These are phyloP conservation scores for Nymphalis io DNA, from an alignment of 1,140 invertebrate genomes.

Conservation along the genomic window DNA sequence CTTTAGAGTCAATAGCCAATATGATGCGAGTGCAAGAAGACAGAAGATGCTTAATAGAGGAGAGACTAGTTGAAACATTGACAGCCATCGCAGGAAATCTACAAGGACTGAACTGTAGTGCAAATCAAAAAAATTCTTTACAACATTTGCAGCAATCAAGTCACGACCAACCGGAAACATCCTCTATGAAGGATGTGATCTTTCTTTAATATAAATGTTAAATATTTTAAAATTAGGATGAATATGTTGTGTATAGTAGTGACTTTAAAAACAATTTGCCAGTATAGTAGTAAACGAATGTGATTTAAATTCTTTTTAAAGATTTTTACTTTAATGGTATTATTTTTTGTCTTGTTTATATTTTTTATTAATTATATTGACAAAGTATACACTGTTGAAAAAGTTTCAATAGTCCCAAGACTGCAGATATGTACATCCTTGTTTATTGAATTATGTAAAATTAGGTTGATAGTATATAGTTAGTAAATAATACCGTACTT, in stretches of 20 bases:
- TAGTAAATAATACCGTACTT: no score
- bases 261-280: no score
- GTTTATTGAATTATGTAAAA: no score
- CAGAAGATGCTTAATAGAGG: slow-evolving; percentile 51
- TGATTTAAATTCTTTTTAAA: no score
- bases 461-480: no score
- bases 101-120: slow-evolving; percentile 60
- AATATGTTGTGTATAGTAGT: not conserved
- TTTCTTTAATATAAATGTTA: slow-evolving; percentile 41
- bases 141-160: slow-evolving; percentile 54
- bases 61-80: slow-evolving; percentile 59
- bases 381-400: not conserved
- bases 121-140: slow-evolving; percentile 31
- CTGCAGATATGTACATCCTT: no score
- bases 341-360: no score
- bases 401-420: no score
- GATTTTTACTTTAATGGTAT: no score
- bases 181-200: slow-evolving; percentile 54
- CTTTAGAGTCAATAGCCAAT: slow-evolving; percentile 59
- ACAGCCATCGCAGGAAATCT: slow-evolving; percentile 62
- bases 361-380: no score
- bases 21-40: slow-evolving; percentile 61
- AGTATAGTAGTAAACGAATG: no score
- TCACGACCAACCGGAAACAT: slow-evolving; percentile 42
- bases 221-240: not conserved